Percentiles rank a stretch among this genome's conserved stretches.
phyloP scores from a whole-genome alignment of 2,113 vertebrate genomes.

The Tor tambroides region DNA sequence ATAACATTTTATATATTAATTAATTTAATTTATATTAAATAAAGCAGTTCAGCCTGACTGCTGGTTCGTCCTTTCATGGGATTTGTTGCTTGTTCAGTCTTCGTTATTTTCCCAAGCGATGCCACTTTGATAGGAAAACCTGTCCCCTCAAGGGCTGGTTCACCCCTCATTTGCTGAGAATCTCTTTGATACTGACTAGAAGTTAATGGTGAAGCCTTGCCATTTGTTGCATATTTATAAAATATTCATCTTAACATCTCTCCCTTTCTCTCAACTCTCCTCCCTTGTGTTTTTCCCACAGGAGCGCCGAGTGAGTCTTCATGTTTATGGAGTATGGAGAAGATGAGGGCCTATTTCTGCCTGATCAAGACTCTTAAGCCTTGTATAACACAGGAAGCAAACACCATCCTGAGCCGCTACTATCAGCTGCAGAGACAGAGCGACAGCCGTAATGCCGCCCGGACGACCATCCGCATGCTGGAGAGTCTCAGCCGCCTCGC shows the following conservation, averaged over 20 bases:
- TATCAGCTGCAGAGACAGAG: slow-evolving; percentile 93
- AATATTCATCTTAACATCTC: slow-evolving; percentile 9
- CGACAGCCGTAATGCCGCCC: slow-evolving; percentile 82
- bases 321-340: slow-evolving; percentile 92
- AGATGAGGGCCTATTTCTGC: slow-evolving; percentile 94
- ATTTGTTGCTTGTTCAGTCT: slow-evolving; percentile 11
- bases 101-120: neutral
- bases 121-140: neutral
- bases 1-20: too few relatives aligned
- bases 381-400: slow-evolving; percentile 83
- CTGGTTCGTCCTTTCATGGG: neutral
- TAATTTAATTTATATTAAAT: too few relatives aligned
- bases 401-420: slow-evolving; percentile 86
- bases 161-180: neutral
- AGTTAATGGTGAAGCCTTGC: slow-evolving; percentile 16
- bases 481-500: slow-evolving; percentile 93
- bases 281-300: slow-evolving; percentile 57
- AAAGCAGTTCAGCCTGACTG: neutral
- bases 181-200: slow-evolving; percentile 3
- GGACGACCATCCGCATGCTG: slow-evolving; percentile 91
- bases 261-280: slow-evolving; percentile 5
- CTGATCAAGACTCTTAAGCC: slow-evolving; percentile 86
- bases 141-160: neutral
- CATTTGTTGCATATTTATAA: slow-evolving; percentile 11
- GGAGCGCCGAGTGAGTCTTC: slow-evolving; percentile 77